These are phyloP conservation scores for Drosophila melanica DNA, from an alignment of 1,140 invertebrate species.

Conservation along the genomic window DNA sequence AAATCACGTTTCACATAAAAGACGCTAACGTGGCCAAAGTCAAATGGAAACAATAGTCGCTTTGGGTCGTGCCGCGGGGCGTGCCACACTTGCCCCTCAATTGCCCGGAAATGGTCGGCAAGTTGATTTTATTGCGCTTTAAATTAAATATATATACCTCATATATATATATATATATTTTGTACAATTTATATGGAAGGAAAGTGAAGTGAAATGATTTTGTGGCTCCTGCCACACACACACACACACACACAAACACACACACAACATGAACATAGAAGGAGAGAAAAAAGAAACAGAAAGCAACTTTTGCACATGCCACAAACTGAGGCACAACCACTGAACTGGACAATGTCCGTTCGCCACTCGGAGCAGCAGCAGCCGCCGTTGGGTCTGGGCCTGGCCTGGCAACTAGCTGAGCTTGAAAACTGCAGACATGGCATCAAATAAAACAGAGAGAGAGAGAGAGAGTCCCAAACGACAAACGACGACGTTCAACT, in stretches of 20 bases:
- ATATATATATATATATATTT: constrained; percentile 29
- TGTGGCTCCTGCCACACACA: constrained; percentile 20
- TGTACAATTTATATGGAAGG: constrained; percentile 70
- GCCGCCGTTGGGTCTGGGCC: constrained; percentile 32
- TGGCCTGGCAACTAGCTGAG: constrained; percentile 19
- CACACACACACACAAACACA: constrained; percentile 29
- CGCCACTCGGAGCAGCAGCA: constrained; percentile 7
- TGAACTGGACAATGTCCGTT: constrained; percentile 68
- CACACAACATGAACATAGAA: not conserved
- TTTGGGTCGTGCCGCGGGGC: not conserved
- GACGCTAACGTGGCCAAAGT: constrained; percentile 72
- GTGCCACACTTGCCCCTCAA: constrained; percentile 32
- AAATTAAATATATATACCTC: constrained; percentile 66
- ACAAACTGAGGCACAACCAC: constrained; percentile 57
- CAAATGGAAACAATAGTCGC: constrained; percentile 65
- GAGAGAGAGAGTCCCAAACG: constrained; percentile 42
- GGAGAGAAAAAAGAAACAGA: not conserved
- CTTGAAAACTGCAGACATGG: constrained; percentile 74
- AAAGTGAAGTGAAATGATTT: constrained; percentile 68
- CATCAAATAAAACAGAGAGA: constrained; percentile 70
- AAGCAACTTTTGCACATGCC: constrained; percentile 35
- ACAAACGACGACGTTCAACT: constrained; percentile 28
- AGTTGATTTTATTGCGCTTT: constrained; percentile 80
- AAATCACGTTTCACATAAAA: constrained; percentile 78
- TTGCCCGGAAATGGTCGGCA: constrained; percentile 41